Evolutionary conservation across 2,797 vertebrate genomes (phyloP).

Genomic region (Chiroxiphia lanceolata): DNA sequence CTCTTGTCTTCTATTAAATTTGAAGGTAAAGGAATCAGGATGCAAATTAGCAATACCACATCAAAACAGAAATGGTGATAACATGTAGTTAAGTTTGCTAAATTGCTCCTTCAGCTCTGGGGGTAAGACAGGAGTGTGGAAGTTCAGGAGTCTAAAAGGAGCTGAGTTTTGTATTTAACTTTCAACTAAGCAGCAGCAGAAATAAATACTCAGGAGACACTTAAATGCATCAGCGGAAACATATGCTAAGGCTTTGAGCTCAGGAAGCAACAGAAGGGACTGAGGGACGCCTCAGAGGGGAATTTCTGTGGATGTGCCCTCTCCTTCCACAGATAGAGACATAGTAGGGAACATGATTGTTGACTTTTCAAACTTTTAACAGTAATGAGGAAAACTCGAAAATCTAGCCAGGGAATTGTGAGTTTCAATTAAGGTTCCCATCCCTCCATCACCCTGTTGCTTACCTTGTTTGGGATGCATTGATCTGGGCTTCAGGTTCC

Average conservation of each 20-base stretch:
- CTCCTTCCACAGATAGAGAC: background rate
- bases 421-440: background rate
- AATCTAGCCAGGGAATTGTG: background rate
- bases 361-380: background rate
- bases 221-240: background rate
- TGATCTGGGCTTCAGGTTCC: background rate
- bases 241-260: background rate
- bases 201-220: background rate
- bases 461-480: background rate
- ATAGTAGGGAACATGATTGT: background rate
- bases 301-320: background rate
- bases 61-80: conserved; percentile 62
- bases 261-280: background rate
- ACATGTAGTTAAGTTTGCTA: conserved; percentile 67
- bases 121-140: conserved; percentile 9
- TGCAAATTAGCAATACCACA: conserved; percentile 66
- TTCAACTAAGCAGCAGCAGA: conserved; percentile 7
- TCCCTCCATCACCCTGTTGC: background rate
- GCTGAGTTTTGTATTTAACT: conserved; percentile 13
- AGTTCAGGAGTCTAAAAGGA: conserved; percentile 28
- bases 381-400: background rate
- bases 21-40: conserved; percentile 60
- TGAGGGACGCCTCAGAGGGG: background rate
- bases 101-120: conserved; percentile 58
- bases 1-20: conserved; percentile 58